A percentile compares a stretch with the other conserved stretches of the same genome.
Evolutionary conservation across 2,797 vertebrate genomes (phyloP).

Genomic region (Sitta carolinensis): DNA sequence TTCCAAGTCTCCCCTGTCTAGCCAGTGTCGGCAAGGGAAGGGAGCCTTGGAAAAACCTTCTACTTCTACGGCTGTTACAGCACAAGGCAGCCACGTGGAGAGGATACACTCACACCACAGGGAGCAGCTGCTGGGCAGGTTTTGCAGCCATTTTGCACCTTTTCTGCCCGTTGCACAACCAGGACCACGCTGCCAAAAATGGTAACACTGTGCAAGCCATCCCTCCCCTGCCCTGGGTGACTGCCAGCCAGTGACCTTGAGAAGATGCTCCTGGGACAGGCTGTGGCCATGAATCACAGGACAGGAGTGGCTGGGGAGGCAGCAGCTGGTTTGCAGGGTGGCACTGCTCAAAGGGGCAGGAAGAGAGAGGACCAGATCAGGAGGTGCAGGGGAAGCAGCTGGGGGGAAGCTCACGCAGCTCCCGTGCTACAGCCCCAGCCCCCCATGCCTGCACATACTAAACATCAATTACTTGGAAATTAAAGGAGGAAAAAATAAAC

Average conservation of each 20-base stretch:
- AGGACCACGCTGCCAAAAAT: neutral
- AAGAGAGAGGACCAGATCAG: neutral
- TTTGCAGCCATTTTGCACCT: neutral
- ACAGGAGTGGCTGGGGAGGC: neutral
- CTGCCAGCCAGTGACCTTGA: neutral
- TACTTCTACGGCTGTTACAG: neutral
- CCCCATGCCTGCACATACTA: neutral
- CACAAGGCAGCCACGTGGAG: neutral
- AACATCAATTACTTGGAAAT: conserved; percentile 30
- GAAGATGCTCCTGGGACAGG: neutral
- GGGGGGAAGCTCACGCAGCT: neutral
- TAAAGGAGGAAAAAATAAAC: conserved; percentile 22
- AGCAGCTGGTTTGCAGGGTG: neutral
- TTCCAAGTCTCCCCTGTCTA: neutral
- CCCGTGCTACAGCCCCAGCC: neutral
- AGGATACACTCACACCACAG: neutral
- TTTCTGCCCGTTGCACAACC: neutral
- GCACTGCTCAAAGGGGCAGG: neutral
- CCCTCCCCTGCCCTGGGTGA: neutral
- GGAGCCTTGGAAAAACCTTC: neutral
- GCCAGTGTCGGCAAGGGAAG: neutral
- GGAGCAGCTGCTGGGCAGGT: neutral
- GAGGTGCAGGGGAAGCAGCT: conserved; percentile 25
- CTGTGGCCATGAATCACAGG: neutral
- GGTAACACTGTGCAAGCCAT: neutral